These are phyloP conservation scores for Xyrauchen texanus DNA, from an alignment of 2,113 vertebrate species.

Conservation along the genomic window DNA sequence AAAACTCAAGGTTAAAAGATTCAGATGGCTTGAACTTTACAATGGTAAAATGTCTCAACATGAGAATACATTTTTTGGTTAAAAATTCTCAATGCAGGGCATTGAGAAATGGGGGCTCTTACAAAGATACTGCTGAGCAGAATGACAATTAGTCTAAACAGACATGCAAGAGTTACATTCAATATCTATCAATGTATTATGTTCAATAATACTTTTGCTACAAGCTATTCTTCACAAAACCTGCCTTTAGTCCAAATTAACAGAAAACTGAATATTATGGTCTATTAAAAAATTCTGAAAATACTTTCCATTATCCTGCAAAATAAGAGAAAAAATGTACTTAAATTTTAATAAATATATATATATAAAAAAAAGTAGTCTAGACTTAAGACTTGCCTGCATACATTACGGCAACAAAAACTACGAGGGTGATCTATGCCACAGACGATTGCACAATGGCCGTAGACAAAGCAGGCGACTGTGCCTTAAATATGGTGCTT, in stretches of 20 bases:
- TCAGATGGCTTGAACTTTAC: too few species aligned
- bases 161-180: background rate
- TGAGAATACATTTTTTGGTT: too few species aligned
- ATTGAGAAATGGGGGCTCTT: background rate
- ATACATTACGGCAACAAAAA: conserved; percentile 72
- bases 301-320: conserved; percentile 64
- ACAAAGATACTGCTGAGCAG: background rate
- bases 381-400: conserved; percentile 72
- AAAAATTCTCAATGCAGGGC: background rate
- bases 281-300: too few species aligned
- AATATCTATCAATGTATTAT: too few species aligned
- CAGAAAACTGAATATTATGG: too few species aligned
- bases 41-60: too few species aligned
- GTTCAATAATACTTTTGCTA: too few species aligned
- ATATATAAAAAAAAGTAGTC: conserved; percentile 67
- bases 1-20: too few species aligned
- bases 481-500: conserved; percentile 77
- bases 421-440: conserved; percentile 72
- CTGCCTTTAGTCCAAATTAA: too few species aligned
- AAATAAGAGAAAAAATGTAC: conserved; percentile 59
- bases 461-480: conserved; percentile 72
- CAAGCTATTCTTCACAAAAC: too few species aligned
- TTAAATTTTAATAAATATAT: conserved; percentile 66
- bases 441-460: conserved; percentile 73
- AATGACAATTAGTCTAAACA: conserved; percentile 3